phyloP scores from a whole-genome alignment of 2,113 vertebrate genomes.

The Triplophysa dalaica region DNA sequence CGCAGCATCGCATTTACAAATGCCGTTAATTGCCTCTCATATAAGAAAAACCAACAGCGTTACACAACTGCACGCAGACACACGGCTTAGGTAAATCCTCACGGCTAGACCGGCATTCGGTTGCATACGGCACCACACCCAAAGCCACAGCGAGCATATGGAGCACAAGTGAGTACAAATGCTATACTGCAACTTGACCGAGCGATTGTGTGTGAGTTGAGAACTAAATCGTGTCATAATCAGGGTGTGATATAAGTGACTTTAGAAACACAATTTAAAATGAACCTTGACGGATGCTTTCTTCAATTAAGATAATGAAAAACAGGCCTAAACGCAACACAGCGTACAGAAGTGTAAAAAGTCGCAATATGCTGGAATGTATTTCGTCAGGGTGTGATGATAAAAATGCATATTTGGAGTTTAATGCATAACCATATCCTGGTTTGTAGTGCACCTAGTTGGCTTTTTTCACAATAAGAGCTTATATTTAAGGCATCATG shows the following conservation, averaged over 20 bases:
- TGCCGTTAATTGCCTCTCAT: not conserved
- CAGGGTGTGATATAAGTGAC: not conserved
- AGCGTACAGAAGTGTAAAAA: not conserved
- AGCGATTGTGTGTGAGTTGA: not conserved
- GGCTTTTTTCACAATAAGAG: not conserved
- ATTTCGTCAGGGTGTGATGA: constrained; percentile 1
- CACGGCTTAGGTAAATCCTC: constrained; percentile 38
- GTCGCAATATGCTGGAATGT: not conserved
- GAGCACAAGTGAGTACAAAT: constrained; percentile 29
- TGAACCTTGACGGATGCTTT: constrained; percentile 33
- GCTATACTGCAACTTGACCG: not conserved
- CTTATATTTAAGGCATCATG: constrained; percentile 4
- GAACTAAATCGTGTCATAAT: not conserved
- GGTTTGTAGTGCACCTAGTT: not conserved
- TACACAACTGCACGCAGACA: not conserved
- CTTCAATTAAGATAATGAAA: constrained; percentile 26
- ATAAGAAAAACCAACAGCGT: constrained; percentile 4
- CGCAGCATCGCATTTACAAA: not conserved
- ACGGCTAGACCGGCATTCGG: constrained; percentile 22
- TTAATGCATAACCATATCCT: not conserved
- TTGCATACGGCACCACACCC: constrained; percentile 48
- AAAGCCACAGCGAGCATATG: constrained; percentile 35
- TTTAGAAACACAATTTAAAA: constrained; percentile 13
- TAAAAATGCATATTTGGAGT: not conserved
- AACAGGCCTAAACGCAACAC: not conserved